Conservation (phyloP, 1,140 invertebrate genomes). For the Acromyrmex charruanus region DNA sequence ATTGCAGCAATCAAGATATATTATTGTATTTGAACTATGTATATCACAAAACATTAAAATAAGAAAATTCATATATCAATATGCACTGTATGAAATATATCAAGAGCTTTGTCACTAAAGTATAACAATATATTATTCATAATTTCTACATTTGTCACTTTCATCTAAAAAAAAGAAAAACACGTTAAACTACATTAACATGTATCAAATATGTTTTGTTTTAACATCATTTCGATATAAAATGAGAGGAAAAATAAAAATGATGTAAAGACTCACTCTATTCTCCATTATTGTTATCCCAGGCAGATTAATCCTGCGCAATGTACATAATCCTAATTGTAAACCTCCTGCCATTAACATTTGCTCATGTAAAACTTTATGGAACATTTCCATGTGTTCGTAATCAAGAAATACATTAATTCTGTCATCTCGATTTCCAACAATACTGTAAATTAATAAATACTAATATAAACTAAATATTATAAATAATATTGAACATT, state of each 20-base stretch:
- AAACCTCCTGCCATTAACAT: slow-evolving; percentile 70
- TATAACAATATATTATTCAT: slow-evolving; percentile 78
- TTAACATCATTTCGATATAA: neutral
- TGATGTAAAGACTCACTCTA: slow-evolving; percentile 70
- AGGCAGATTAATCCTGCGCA: slow-evolving; percentile 77
- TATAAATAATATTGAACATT: neutral
- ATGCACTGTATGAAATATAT: slow-evolving; percentile 70
- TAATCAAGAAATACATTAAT: slow-evolving; percentile 40
- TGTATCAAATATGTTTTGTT: neutral
- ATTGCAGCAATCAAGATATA: neutral
- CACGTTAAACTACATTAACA: neutral
- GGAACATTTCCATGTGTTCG: slow-evolving; percentile 77
- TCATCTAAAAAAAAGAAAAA: slow-evolving; percentile 78
- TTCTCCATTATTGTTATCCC: slow-evolving; percentile 76
- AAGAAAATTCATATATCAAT: slow-evolving; percentile 24
- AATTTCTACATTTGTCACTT: slow-evolving; percentile 69
- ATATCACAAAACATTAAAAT: neutral
- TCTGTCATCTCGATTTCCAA: slow-evolving; percentile 36
- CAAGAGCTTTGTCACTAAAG: slow-evolving; percentile 78
- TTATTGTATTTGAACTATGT: neutral
- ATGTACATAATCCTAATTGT: slow-evolving; percentile 76
- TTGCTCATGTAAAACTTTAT: slow-evolving; percentile 74
- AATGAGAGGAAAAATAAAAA: neutral
- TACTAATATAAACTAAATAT: neutral
- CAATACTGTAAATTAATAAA: slow-evolving; percentile 69